Conservation (phyloP, 1,140 invertebrate species). For the Anoplophora glabripennis region DNA sequence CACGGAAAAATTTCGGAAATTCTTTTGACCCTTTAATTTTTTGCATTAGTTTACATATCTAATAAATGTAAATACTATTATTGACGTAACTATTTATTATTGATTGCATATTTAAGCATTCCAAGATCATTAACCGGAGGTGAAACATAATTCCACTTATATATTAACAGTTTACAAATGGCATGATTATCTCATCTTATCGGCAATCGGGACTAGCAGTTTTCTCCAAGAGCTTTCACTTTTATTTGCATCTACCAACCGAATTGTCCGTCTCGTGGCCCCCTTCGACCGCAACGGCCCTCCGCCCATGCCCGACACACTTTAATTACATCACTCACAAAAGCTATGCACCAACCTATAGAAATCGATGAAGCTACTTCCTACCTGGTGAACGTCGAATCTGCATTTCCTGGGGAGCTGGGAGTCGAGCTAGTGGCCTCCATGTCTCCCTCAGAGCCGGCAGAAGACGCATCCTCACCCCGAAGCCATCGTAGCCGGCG, state of each 20-base stretch:
- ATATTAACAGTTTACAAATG: too few species aligned
- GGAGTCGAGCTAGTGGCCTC: conserved; percentile 18
- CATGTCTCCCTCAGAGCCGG: conserved; percentile 2
- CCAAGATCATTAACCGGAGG: too few species aligned
- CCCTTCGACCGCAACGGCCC: not conserved
- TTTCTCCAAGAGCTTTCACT: too few species aligned
- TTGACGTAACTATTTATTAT: too few species aligned
- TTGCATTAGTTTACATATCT: not conserved
- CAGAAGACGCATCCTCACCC: conserved; percentile 10
- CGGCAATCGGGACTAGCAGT: too few species aligned
- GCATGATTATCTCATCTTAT: too few species aligned
- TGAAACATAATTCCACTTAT: too few species aligned
- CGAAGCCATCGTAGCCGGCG: conserved; percentile 1
- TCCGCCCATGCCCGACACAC: conserved; percentile 1
- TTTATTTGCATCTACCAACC: too few species aligned
- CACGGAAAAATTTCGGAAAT: too few species aligned
- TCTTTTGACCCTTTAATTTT: too few species aligned
- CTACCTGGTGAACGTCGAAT: conserved; percentile 44
- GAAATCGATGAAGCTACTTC: conserved; percentile 9
- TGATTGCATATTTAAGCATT: too few species aligned
- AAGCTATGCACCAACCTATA: not conserved
- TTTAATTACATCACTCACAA: not conserved
- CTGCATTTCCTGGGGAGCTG: conserved; percentile 33
- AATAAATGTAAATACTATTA: not conserved
- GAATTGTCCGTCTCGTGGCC: too few species aligned